Conservation (phyloP, 2,797 vertebrate genomes). For the Epinephelus malabaricus region DNA sequence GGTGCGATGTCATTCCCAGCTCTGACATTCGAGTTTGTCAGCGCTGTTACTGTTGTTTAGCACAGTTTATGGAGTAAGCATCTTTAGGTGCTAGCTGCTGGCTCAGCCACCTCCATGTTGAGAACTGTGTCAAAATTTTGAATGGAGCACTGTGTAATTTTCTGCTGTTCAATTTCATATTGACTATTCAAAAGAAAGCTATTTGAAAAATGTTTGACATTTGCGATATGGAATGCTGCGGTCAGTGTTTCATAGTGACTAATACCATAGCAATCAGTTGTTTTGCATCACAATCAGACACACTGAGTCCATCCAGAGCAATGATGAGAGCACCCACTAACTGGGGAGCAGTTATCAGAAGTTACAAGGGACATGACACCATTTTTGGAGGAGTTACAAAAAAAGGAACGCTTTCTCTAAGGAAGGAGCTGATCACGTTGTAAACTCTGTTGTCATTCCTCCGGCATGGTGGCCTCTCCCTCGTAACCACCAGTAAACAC, state of each 20-base stretch:
- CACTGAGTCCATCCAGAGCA: not conserved
- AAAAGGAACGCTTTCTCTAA: not conserved
- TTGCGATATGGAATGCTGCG: slow-evolving; percentile 21
- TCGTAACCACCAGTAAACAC: slow-evolving; percentile 39
- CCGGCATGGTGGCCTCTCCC: slow-evolving; percentile 17
- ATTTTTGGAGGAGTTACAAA: slow-evolving; percentile 12
- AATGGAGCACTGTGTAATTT: slow-evolving; percentile 1
- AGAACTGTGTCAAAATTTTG: not conserved
- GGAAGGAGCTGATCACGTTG: slow-evolving; percentile 18
- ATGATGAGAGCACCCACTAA: not conserved
- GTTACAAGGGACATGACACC: slow-evolving; percentile 34
- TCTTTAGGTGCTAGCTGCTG: too few species aligned
- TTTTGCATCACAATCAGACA: slow-evolving; percentile 27
- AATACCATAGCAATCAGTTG: slow-evolving; percentile 43
- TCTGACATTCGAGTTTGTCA: too few species aligned
- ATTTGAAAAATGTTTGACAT: slow-evolving; percentile 51
- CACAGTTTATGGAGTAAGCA: too few species aligned
- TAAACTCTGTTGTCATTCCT: slow-evolving; percentile 21
- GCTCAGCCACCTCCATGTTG: not conserved
- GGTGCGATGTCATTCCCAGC: too few species aligned
- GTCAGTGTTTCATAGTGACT: slow-evolving; percentile 43
- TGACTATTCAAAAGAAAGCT: slow-evolving; percentile 12
- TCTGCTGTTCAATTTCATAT: slow-evolving; percentile 6
- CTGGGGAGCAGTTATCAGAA: slow-evolving; percentile 12
- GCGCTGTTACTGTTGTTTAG: too few species aligned